Conservation (phyloP, 2,888 invertebrate species). For the Xestia c-nigrum region DNA sequence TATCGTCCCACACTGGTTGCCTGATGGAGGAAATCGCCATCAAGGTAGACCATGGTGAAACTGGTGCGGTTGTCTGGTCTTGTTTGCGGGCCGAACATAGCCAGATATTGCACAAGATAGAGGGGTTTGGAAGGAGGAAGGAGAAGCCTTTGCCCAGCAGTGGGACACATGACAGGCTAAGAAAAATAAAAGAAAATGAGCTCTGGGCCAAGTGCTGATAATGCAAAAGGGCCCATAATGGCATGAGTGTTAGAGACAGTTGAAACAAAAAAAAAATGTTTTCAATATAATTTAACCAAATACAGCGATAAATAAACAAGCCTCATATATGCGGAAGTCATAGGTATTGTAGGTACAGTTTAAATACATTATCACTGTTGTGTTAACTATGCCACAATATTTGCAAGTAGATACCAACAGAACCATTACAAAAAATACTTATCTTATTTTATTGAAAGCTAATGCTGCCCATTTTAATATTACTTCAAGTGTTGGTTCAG, state of each 20-base stretch:
- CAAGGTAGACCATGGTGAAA: too few species aligned
- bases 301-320: neutral
- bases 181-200: too few species aligned
- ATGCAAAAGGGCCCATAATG: neutral
- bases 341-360: neutral
- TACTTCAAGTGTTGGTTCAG: neutral
- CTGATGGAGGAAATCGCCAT: too few species aligned
- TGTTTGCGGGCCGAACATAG: too few species aligned
- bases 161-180: too few species aligned
- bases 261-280: neutral
- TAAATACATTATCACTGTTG: constrained; percentile 17
- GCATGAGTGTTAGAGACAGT: neutral
- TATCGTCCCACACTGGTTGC: too few species aligned
- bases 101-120: too few species aligned
- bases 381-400: constrained; percentile 7
- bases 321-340: neutral
- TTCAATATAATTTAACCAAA: neutral
- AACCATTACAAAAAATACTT: neutral
- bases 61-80: too few species aligned
- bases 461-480: neutral
- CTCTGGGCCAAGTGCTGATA: neutral
- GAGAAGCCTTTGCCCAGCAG: too few species aligned
- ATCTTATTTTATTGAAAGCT: neutral
- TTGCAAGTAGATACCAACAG: constrained; percentile 1
- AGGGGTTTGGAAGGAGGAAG: too few species aligned